These are phyloP conservation scores for Eretmocerus hayati DNA, from an alignment of 2,888 invertebrate genomes.

Conservation along the genomic window DNA sequence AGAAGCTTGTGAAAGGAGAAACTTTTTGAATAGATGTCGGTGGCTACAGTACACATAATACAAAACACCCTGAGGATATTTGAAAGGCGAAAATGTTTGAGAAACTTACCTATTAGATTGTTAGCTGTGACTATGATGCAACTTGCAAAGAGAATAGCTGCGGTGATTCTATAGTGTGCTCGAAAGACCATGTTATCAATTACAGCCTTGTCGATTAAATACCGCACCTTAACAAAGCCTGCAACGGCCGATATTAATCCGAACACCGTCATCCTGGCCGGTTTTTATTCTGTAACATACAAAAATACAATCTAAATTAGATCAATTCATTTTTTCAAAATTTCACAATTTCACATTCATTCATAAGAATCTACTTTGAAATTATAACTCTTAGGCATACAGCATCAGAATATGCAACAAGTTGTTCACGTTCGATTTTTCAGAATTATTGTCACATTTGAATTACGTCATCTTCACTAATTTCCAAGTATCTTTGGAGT, in stretches of 20 bases:
- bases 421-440: no score
- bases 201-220: constrained; percentile 78
- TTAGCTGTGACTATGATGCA: constrained; percentile 85
- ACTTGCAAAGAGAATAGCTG: constrained; percentile 76
- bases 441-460: no score
- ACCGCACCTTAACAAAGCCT: constrained; percentile 85
- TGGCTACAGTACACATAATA: no score
- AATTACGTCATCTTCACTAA: no score
- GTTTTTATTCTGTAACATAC: constrained; percentile 24
- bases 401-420: no score
- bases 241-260: constrained; percentile 82
- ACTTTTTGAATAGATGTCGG: background rate
- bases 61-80: background rate
- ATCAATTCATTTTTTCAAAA: background rate
- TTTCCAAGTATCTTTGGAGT: no score
- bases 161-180: constrained; percentile 81
- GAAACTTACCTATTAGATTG: constrained; percentile 76
- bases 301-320: background rate
- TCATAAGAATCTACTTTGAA: background rate
- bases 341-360: background rate
- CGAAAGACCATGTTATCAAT: constrained; percentile 87
- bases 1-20: background rate
- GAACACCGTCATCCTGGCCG: constrained; percentile 65
- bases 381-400: no score
- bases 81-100: constrained; percentile 7